Conservation (phyloP, 2,888 invertebrate genomes). For the Eupithecia pulchellata region DNA sequence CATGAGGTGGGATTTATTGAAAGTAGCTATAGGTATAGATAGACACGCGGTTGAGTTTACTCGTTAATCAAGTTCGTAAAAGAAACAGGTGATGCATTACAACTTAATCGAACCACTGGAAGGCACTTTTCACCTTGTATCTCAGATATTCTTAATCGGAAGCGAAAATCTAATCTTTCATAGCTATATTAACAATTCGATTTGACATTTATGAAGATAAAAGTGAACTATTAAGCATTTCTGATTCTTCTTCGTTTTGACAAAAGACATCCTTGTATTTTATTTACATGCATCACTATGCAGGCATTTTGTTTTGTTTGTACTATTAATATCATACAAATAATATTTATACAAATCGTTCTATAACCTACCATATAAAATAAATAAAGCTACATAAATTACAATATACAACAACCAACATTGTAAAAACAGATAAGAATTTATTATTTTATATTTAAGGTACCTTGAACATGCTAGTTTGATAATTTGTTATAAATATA, state of each 20-base stretch:
- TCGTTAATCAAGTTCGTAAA: background rate
- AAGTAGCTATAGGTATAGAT: background rate
- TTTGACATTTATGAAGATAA: background rate
- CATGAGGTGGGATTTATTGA: background rate
- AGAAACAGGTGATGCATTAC: background rate
- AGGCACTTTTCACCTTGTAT: background rate
- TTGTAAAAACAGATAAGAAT: conserved; percentile 30
- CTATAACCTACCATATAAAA: conserved; percentile 14
- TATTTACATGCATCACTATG: conserved; percentile 57
- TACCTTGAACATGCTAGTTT: conserved; percentile 46
- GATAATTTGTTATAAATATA: conserved; percentile 34
- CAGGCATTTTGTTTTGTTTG: conserved; percentile 47
- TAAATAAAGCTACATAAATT: conserved; percentile 31
- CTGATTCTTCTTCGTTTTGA: conserved; percentile 31
- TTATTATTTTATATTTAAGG: conserved; percentile 7
- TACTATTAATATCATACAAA: conserved; percentile 13
- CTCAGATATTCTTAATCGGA: background rate
- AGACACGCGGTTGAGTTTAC: background rate
- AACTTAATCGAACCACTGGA: background rate
- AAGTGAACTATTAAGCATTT: background rate
- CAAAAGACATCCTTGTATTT: conserved; percentile 27
- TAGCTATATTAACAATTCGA: background rate
- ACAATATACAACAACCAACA: conserved; percentile 39
- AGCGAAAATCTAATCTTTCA: background rate
- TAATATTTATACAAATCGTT: conserved; percentile 21